phyloP scores from a whole-genome alignment of 2,113 vertebrate genomes.

The Ageneiosus marmoratus region DNA sequence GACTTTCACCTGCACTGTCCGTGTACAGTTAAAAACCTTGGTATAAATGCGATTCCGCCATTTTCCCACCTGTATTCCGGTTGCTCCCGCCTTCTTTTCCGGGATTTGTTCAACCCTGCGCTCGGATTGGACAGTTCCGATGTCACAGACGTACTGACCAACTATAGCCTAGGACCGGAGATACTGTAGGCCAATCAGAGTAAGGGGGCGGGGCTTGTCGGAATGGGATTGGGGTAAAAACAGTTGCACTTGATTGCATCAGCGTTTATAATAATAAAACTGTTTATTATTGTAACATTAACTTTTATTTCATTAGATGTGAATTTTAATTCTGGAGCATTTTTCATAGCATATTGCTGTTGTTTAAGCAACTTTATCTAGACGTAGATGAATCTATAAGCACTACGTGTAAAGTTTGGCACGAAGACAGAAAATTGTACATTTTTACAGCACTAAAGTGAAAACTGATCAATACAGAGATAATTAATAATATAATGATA shows the following conservation, averaged over 20 bases:
- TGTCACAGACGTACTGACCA: neutral
- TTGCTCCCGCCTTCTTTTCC: neutral
- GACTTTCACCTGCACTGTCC: neutral
- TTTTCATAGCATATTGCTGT: neutral
- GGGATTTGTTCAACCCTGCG: neutral
- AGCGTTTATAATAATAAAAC: conserved; percentile 18
- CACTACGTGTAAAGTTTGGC: neutral
- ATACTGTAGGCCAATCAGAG: neutral
- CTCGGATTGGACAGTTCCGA: neutral
- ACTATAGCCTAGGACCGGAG: neutral
- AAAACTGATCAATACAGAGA: no score
- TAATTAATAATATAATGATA: no score
- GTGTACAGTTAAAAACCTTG: neutral
- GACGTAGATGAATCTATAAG: no score
- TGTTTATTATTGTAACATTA: neutral
- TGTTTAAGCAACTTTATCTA: neutral
- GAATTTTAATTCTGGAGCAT: no score
- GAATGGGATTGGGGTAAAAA: neutral
- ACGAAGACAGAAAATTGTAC: neutral
- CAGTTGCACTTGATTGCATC: conserved; percentile 53
- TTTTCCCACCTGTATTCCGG: neutral
- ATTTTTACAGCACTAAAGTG: neutral
- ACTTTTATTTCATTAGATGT: no score
- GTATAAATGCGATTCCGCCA: neutral
- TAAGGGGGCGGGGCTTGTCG: neutral